Conservation (phyloP, 1,140 invertebrate genomes). For the Drosophila tani region DNA sequence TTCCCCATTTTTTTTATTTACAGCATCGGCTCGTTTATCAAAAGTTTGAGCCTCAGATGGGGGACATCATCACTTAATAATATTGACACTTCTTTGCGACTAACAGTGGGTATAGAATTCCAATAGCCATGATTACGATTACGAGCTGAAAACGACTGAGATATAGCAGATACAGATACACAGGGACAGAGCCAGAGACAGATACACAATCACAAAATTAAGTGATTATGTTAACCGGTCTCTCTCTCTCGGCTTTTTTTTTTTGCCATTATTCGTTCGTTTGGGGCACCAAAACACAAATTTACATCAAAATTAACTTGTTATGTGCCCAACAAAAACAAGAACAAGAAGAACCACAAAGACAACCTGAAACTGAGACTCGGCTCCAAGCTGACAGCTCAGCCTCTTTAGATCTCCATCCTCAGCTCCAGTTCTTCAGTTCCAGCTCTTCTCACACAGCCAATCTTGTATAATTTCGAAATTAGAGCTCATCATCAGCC, state of each 20-base stretch:
- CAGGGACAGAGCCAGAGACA: slow-evolving; percentile 10
- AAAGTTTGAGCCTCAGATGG: slow-evolving; percentile 57
- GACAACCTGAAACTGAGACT: slow-evolving; percentile 33
- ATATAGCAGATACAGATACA: slow-evolving; percentile 19
- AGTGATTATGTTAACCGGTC: slow-evolving; percentile 81
- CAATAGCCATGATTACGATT: slow-evolving; percentile 51
- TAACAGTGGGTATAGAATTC: slow-evolving; percentile 32
- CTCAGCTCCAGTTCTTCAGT: slow-evolving; percentile 23
- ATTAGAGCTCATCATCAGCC: slow-evolving; percentile 79
- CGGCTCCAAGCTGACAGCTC: slow-evolving; percentile 33
- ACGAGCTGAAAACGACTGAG: slow-evolving; percentile 31
- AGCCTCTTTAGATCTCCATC: slow-evolving; percentile 47
- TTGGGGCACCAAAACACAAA: slow-evolving; percentile 66
- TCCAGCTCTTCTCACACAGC: slow-evolving; percentile 24
- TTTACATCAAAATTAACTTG: slow-evolving; percentile 84
- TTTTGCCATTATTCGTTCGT: slow-evolving; percentile 35
- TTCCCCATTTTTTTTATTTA: slow-evolving; percentile 43
- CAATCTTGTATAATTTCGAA: slow-evolving; percentile 82
- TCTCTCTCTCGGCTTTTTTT: slow-evolving; percentile 15
- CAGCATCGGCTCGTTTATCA: slow-evolving; percentile 70
- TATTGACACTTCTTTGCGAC: slow-evolving; percentile 72
- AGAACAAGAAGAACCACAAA: slow-evolving; percentile 9
- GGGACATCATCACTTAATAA: slow-evolving; percentile 79
- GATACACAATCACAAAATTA: slow-evolving; percentile 77
- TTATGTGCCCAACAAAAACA: slow-evolving; percentile 61